These are phyloP conservation scores for Pedetes capensis DNA, from an alignment of 2,113 vertebrate species.

Conservation along the genomic window DNA sequence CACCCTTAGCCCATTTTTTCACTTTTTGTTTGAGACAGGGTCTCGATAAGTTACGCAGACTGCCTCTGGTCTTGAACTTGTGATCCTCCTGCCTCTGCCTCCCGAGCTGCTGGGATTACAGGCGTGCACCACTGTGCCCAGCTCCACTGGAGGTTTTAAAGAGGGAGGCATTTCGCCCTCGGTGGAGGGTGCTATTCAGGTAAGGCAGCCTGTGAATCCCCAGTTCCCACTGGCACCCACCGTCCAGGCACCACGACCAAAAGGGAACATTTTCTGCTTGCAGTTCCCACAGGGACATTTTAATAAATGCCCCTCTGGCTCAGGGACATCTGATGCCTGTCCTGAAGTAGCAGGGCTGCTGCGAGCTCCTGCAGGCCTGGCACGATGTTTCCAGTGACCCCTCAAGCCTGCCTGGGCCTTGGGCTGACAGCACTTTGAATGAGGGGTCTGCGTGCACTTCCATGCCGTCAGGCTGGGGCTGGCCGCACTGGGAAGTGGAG, in stretches of 20 bases:
- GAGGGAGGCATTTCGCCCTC: too few relatives aligned
- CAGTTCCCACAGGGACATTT: not conserved
- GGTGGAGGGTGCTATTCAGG: accelerated
- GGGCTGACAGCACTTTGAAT: not conserved
- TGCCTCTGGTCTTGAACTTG: too few relatives aligned
- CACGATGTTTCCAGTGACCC: accelerated
- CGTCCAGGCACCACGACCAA: accelerated
- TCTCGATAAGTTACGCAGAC: too few relatives aligned
- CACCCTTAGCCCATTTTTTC: too few relatives aligned
- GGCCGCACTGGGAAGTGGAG: not conserved
- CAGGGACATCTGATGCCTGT: not conserved
- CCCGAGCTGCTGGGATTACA: too few relatives aligned
- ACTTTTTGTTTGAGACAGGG: too few relatives aligned
- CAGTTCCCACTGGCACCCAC: accelerated
- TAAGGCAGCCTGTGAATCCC: accelerated
- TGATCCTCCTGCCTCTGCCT: too few relatives aligned
- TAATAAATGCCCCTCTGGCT: too few relatives aligned
- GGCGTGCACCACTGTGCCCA: too few relatives aligned
- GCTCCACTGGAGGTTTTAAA: not conserved
- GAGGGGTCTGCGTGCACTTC: accelerated
- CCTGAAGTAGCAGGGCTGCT: not conserved
- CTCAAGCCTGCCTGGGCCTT: not conserved
- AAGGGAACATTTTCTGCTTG: accelerated
- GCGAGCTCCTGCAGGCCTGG: not conserved
- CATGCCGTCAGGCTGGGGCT: too few relatives aligned